Percentiles rank a stretch among this genome's conserved stretches.
phyloP scores from a whole-genome alignment of 2,888 invertebrate species.

The Zonitis immaculata region DNA sequence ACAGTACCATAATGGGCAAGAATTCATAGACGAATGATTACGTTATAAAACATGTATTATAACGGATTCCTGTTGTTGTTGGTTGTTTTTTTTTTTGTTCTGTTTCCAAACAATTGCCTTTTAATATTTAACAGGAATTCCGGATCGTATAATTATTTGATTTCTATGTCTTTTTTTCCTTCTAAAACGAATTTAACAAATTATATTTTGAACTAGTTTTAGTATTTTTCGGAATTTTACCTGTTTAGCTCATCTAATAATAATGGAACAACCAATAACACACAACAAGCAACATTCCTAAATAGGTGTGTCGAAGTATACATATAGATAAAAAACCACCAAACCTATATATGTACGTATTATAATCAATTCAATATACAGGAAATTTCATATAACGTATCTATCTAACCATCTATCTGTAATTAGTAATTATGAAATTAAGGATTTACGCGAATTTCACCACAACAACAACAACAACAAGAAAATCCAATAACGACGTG shows the following conservation, averaged over 20 bases:
- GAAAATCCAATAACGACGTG: too few species aligned
- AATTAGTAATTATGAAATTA: too few species aligned
- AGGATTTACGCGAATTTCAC: too few species aligned
- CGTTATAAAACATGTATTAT: background rate
- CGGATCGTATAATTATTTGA: too few species aligned
- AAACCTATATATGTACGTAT: background rate
- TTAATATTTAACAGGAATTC: background rate
- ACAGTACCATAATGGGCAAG: background rate
- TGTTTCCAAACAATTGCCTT: background rate
- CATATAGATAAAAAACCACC: background rate
- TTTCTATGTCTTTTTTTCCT: too few species aligned
- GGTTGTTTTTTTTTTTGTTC: background rate
- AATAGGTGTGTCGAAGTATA: background rate
- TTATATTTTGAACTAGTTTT: background rate
- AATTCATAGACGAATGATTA: background rate
- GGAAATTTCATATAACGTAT: too few species aligned
- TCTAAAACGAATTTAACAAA: too few species aligned
- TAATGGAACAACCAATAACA: background rate
- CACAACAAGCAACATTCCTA: background rate
- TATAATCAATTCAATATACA: background rate
- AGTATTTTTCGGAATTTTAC: background rate
- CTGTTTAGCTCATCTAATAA: background rate
- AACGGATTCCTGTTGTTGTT: background rate
- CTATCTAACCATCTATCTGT: too few species aligned
- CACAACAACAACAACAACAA: too few species aligned